Evolutionary conservation across 1,140 invertebrate species (phyloP), one percentile per base, ranked within the genome.

Genomic region (Panulirus ornatus): DNA sequence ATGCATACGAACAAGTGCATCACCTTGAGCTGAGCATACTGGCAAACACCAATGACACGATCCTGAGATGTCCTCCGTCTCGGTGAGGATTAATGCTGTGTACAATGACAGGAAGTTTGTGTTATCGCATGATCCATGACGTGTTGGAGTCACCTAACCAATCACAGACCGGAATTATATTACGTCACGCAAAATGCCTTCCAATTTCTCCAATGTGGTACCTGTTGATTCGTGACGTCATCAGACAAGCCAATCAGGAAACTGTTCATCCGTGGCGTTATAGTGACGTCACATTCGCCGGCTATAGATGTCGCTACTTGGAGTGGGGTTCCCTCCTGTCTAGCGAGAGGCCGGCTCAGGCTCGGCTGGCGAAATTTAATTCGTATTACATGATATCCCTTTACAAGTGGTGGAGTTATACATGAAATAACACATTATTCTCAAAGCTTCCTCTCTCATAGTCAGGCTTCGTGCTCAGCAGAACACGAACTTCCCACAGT

Each of bases 261-360:
- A 42, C 44, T n/a, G 42, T 9, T 51, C 76, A 34, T 8, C n/a
- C 36, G 36, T 79, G 44, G 36, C 42, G 76, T 79, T 47, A 30
- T 79, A 38, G 76, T 79, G 76, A 79, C 76, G 76, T 79, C 76
- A 79, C 1, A 51, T 42, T 79, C 76, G 76, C 34, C 76, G 76
- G 42, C 44, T 44, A 79, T 51, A 79, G 42, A 27, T 79, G 44
- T 51, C 76, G 42, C 44, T 79, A 22, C 27, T 22, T 14, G 14
- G 76, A 1, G 6, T 27, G 22, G 42, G 38, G 34, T 36, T 51
- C 51, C 44, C 70, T 73, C 70, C 76, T 79, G 42, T 27, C 34
- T 79, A 44, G 42, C 51, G 42, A 51, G 76, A 30, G 22, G 27
- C 11, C 9, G 42, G n/a, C 27, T 1, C 38, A n/a, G n/a, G 2